Evolutionary conservation across 2,113 vertebrate genomes (phyloP).

Genomic region (Antennarius striatus): DNA sequence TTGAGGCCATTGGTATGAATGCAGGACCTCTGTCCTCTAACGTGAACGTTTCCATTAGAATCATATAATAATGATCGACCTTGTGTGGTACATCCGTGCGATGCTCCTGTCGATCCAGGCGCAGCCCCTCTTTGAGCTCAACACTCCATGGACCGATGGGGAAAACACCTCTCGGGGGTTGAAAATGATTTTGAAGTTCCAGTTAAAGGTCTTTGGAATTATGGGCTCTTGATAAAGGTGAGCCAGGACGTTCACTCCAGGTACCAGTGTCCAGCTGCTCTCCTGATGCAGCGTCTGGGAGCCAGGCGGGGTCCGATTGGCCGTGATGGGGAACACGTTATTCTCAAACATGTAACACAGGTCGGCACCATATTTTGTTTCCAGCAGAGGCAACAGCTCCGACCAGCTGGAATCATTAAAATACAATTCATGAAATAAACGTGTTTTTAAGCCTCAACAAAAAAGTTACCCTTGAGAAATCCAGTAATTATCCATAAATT

Average conservation of each 20-base stretch:
- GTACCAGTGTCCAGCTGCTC: conserved; percentile 59
- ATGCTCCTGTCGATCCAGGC: conserved; percentile 3
- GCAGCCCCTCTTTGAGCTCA: accelerated
- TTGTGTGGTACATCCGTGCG: no score
- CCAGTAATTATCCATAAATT: no score
- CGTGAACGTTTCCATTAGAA: no score
- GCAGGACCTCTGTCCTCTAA: no score
- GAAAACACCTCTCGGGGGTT: conserved; percentile 53
- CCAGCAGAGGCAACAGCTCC: conserved; percentile 68
- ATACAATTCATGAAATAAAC: background rate
- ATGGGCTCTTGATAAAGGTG: conserved; percentile 60
- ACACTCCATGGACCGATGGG: conserved; percentile 52
- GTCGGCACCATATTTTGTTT: conserved; percentile 35
- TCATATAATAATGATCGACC: no score
- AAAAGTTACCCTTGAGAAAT: no score
- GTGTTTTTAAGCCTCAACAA: background rate
- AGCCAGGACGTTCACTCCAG: conserved; percentile 73
- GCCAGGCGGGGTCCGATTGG: background rate
- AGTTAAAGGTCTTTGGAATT: accelerated
- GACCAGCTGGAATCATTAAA: conserved; percentile 60
- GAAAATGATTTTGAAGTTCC: conserved; percentile 57
- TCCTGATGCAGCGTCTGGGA: background rate
- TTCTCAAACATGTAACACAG: conserved; percentile 77
- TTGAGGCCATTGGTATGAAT: no score
- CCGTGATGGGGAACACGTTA: conserved; percentile 55